Evolutionary conservation across 2,797 vertebrate species (phyloP).

Genomic region (Pseudochromis fuscus): DNA sequence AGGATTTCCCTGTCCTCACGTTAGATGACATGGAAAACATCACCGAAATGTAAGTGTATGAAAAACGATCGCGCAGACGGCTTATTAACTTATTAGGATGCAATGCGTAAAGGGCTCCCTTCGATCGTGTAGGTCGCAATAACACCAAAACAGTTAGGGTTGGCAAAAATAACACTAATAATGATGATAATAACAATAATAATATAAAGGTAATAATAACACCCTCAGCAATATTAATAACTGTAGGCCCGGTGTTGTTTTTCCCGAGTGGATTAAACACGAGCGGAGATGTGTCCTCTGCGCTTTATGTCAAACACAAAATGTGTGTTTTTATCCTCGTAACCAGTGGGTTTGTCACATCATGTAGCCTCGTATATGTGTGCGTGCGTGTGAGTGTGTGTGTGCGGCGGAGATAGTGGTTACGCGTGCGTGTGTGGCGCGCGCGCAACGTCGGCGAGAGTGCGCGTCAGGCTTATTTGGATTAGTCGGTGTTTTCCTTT

Average conservation of each 20-base stretch:
- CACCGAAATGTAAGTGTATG: constrained; percentile 94
- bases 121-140: constrained; percentile 49
- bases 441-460: constrained; percentile 67
- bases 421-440: constrained; percentile 51
- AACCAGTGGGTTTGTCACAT: constrained; percentile 54
- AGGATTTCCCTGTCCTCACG: constrained; percentile 91
- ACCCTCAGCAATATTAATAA: constrained; percentile 24
- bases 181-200: constrained; percentile 15
- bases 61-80: constrained; percentile 45
- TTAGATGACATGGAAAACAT: constrained; percentile 93
- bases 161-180: constrained; percentile 16
- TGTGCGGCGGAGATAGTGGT: constrained; percentile 41
- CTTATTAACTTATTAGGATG: constrained; percentile 68
- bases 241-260: constrained; percentile 19
- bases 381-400: constrained; percentile 38
- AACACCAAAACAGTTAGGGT: constrained; percentile 14
- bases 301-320: constrained; percentile 39
- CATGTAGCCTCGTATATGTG: constrained; percentile 50
- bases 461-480: constrained; percentile 76
- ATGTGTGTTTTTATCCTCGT: constrained; percentile 32
- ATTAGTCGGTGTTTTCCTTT: constrained; percentile 74
- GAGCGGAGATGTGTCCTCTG: constrained; percentile 13
- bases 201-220: constrained; percentile 36
- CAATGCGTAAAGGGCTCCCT: constrained; percentile 58
- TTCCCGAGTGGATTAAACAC: constrained; percentile 23